Conservation (phyloP, 1,140 invertebrate genomes). For the Euura saliciscinereae region DNA sequence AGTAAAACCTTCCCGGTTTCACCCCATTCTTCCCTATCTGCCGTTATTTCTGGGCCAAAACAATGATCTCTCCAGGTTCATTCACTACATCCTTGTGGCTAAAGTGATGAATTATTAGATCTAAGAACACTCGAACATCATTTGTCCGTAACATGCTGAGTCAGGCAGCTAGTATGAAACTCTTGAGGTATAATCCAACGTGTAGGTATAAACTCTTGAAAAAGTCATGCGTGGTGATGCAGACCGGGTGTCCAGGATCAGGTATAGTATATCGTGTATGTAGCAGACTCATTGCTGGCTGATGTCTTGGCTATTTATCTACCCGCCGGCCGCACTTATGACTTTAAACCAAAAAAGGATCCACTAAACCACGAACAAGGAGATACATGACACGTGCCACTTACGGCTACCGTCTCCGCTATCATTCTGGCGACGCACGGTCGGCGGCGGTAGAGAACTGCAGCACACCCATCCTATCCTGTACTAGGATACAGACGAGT, state of each 20-base stretch:
- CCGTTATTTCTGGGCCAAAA: no score
- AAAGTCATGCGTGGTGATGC: background rate
- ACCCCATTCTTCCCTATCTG: no score
- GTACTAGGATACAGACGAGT: background rate
- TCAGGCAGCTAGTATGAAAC: background rate
- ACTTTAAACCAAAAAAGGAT: background rate
- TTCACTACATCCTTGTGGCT: no score
- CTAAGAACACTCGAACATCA: no score
- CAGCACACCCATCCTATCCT: constrained; percentile 5
- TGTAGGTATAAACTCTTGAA: background rate
- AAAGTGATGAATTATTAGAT: no score
- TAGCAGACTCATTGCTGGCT: constrained; percentile 1
- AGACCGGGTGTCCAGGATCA: background rate
- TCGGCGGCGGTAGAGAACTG: background rate
- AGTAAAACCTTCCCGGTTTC: no score
- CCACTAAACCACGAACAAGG: background rate
- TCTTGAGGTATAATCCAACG: background rate
- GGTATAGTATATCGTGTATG: background rate
- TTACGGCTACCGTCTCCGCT: background rate
- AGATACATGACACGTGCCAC: constrained; percentile 4
- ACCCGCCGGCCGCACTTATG: background rate
- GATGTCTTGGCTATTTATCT: constrained; percentile 3
- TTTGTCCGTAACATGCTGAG: no score
- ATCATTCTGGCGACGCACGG: background rate
- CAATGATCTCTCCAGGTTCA: no score